Percentiles rank a stretch among this genome's conserved stretches.
phyloP scores from a whole-genome alignment of 2,888 invertebrate species.

The Aporophyla lueneburgensis region DNA sequence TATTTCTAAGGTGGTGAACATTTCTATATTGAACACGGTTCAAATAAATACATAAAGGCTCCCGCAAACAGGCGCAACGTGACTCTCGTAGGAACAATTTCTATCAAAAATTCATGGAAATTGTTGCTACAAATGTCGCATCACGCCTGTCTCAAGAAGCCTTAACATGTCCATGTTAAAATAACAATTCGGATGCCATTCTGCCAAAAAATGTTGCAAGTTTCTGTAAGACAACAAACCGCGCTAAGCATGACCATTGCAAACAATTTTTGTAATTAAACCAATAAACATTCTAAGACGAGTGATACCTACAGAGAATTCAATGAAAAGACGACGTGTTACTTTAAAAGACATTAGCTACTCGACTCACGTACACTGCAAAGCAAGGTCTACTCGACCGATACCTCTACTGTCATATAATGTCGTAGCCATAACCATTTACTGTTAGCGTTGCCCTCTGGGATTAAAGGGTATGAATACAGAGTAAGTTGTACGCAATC shows the following conservation, averaged over 20 bases:
- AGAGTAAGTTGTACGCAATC: conserved; percentile 45
- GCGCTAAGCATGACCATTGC: not conserved
- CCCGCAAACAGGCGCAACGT: too few relatives aligned
- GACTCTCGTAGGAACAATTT: too few relatives aligned
- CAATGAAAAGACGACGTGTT: conserved; percentile 72
- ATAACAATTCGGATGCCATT: not conserved
- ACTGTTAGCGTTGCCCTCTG: conserved; percentile 74
- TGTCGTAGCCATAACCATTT: conserved; percentile 77
- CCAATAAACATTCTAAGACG: conserved; percentile 34
- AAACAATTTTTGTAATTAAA: conserved; percentile 38
- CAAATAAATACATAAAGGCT: conserved; percentile 1
- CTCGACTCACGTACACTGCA: conserved; percentile 83
- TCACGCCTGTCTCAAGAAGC: too few relatives aligned
- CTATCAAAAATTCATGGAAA: too few relatives aligned
- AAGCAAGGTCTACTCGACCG: conserved; percentile 82
- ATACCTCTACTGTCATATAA: conserved; percentile 84
- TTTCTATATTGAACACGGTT: not conserved
- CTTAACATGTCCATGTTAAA: not conserved
- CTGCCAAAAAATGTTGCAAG: not conserved
- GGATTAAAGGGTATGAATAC: conserved; percentile 63
- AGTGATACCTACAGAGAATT: conserved; percentile 59
- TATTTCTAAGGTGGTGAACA: too few relatives aligned
- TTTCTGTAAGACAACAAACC: not conserved
- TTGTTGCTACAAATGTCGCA: too few relatives aligned
- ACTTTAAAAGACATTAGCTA: conserved; percentile 76